Percentiles rank a stretch among this genome's conserved stretches.
These are phyloP conservation scores for Drosophila tropicalis DNA, from an alignment of 1,140 invertebrate species.

Conservation along the genomic window DNA sequence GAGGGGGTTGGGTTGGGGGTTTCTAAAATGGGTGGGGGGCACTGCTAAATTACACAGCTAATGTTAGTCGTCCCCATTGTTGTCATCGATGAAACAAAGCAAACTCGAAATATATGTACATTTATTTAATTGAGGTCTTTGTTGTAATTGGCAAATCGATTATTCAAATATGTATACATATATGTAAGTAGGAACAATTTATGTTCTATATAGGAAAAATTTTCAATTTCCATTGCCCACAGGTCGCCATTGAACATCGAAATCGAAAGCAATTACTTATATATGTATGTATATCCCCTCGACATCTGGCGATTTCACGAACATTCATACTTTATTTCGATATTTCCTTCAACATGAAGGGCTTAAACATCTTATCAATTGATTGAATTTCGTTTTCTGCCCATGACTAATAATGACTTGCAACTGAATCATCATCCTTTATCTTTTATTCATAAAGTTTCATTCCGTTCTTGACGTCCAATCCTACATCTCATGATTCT, in stretches of 20 bases:
- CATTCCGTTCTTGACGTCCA: too few species aligned
- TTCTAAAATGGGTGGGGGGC: slow-evolving; percentile 16
- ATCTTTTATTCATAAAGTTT: too few species aligned
- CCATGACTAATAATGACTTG: too few species aligned
- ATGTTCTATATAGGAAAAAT: neutral
- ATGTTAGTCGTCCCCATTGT: slow-evolving; percentile 47
- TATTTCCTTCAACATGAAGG: too few species aligned
- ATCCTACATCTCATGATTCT: neutral
- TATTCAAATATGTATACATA: neutral
- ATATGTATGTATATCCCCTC: too few species aligned
- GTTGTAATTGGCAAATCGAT: slow-evolving; percentile 19
- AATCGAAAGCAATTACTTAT: neutral
- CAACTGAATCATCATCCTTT: too few species aligned
- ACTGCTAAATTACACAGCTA: slow-evolving; percentile 62
- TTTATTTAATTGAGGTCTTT: slow-evolving; percentile 46
- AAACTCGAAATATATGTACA: slow-evolving; percentile 28
- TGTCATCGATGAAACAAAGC: slow-evolving; percentile 38
- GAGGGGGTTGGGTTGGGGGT: neutral
- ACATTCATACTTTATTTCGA: too few species aligned
- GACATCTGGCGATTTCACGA: too few species aligned
- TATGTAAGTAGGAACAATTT: neutral
- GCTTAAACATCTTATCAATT: too few species aligned
- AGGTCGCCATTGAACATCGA: neutral
- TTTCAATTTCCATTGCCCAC: neutral
- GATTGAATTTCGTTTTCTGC: too few species aligned